Base-by-base conservation (phyloP, 2,888 invertebrate species). In the Aromia moschata region DNA sequence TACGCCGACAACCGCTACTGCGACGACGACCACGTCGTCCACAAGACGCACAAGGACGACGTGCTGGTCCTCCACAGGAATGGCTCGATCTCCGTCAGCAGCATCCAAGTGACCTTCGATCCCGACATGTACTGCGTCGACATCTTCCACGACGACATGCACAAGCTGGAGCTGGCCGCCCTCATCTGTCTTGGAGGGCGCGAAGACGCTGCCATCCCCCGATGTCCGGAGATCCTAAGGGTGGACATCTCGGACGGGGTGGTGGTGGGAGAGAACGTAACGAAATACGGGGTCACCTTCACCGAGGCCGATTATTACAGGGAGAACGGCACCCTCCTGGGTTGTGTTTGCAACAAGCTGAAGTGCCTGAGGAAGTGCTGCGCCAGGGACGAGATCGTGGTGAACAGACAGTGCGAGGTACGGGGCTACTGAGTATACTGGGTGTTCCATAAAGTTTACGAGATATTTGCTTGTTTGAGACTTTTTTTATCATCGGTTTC, bases 331-430 rank as follows among this genome's bases (percentile, higher is more conserved):
- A 38, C 38, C 2, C 10, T 15, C 15, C 30, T 36, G 38, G 38
- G 38, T 30, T 49, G 49, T 10, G 38, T 38, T 1, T 49, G 49
- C n/a, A 38, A 25, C 38, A 49, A 38, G 14, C 37, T 38, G 9
- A 14, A n/a, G 1, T 49, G 49, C 10, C 38, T 67, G 0, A 37
- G 64, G 44, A 68, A 68, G 53, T 68, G 68, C 40, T 68, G 68
- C 36, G 49, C 14, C 31, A n/a, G 30, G n/a, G 16, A 56, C 25
- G 59, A 67, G 46, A 40, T 65, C 4, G 41, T 64, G 1, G 10
- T 41, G 0, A 45, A 57, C 14, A 31, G 20, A 15, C 31, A 38
- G 2, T 62, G 61, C 49, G 47, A 16, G 4, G 17, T 18, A 37
- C 15, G 2, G 4, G 4, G 14, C 2, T n/a, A 25, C 10, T 49